Percentiles rank a stretch among this genome's conserved stretches.
phyloP scores from a whole-genome alignment of 2,113 vertebrate genomes.

The Actenoides lindsayi region DNA sequence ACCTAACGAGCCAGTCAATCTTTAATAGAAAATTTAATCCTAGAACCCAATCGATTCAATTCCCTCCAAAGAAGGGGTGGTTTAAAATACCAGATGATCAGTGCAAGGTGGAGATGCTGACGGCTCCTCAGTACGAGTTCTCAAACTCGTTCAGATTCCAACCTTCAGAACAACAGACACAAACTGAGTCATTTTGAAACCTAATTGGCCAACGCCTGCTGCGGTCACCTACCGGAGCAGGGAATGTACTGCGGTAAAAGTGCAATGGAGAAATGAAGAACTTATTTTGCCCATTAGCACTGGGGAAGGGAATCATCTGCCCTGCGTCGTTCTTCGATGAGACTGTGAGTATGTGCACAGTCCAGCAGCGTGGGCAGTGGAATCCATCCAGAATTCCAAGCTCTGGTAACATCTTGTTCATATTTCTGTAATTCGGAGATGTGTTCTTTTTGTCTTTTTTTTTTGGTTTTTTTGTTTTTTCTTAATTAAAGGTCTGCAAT shows the following conservation, averaged over 20 bases:
- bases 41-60: not conserved
- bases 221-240: not conserved
- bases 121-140: not conserved
- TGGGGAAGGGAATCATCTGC: not conserved
- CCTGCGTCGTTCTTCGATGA: not conserved
- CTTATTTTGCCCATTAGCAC: not conserved
- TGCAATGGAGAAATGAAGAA: not conserved
- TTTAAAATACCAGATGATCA: not conserved
- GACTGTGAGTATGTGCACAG: accelerated
- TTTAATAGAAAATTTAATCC: not conserved
- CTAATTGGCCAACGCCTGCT: not conserved
- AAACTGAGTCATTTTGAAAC: not conserved
- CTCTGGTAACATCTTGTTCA: not conserved
- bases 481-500: not conserved
- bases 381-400: not conserved
- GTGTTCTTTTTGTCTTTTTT: not conserved
- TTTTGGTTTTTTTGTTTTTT: too few species aligned
- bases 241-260: not conserved
- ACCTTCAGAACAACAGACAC: not conserved
- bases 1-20: not conserved
- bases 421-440: not conserved
- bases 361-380: not conserved
- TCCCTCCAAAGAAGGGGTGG: not conserved
- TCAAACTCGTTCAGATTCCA: not conserved
- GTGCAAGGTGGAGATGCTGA: not conserved